These are phyloP conservation scores for Peromyscus melanophrys DNA, from an alignment of 2,797 vertebrate genomes.

Conservation along the genomic window DNA sequence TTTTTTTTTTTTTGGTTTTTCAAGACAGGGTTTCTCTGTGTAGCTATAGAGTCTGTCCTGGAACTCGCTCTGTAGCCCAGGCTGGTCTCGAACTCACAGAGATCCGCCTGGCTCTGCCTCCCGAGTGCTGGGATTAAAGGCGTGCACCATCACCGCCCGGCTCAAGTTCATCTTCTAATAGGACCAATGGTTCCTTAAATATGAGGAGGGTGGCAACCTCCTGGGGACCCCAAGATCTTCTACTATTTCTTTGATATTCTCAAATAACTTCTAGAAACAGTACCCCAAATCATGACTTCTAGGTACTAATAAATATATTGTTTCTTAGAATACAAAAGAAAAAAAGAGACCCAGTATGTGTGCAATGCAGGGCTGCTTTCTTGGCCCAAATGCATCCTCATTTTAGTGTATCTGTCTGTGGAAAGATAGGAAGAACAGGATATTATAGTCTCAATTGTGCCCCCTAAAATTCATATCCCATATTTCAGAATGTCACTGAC, in stretches of 20 bases:
- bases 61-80: too few relatives aligned
- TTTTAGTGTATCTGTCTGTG: not conserved
- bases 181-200: not conserved
- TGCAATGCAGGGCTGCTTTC: not conserved
- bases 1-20: too few relatives aligned
- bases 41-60: too few relatives aligned
- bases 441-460: not conserved
- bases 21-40: too few relatives aligned
- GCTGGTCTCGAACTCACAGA: too few relatives aligned
- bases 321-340: not conserved
- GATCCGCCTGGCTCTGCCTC: too few relatives aligned
- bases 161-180: slow-evolving; percentile 8
- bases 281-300: slow-evolving; percentile 7
- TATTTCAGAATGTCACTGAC: slow-evolving; percentile 18
- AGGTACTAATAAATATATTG: not conserved
- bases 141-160: too few relatives aligned
- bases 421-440: not conserved
- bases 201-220: not conserved
- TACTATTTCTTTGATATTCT: not conserved
- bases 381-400: not conserved
- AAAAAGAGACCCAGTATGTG: not conserved
- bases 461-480: not conserved
- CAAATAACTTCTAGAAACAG: slow-evolving; percentile 9
- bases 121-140: too few relatives aligned
- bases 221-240: not conserved